Conservation (phyloP, 2,888 invertebrate species). For the Cabera pusaria region DNA sequence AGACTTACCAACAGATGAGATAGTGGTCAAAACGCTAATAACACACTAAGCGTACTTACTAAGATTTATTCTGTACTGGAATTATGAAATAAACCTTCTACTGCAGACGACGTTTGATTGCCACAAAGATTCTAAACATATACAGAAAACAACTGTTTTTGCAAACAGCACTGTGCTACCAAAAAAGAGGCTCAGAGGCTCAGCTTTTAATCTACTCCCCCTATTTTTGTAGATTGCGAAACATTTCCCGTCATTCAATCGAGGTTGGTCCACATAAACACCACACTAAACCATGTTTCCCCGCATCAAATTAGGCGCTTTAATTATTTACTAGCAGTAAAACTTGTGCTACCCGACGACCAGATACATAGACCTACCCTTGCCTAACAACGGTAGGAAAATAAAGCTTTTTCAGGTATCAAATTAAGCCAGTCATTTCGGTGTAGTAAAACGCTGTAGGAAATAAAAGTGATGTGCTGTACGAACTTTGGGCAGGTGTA, state of each 20-base stretch:
- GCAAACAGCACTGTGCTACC: constrained; percentile 6
- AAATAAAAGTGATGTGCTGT: constrained; percentile 69
- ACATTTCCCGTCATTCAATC: constrained; percentile 56
- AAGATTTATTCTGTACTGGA: too few relatives aligned
- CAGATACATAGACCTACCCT: constrained; percentile 57
- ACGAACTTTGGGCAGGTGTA: constrained; percentile 64
- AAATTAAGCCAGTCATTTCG: constrained; percentile 57
- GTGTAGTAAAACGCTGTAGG: constrained; percentile 65
- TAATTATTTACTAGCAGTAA: constrained; percentile 81
- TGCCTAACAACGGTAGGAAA: constrained; percentile 35
- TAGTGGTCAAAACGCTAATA: too few relatives aligned
- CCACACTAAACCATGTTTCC: constrained; percentile 54
- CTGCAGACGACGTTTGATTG: too few relatives aligned
- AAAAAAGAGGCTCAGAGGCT: too few relatives aligned
- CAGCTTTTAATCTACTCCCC: constrained; percentile 31
- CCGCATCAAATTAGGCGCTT: constrained; percentile 79
- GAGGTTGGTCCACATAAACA: constrained; percentile 65
- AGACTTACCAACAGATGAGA: too few relatives aligned
- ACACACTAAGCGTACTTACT: too few relatives aligned
- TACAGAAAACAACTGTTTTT: too few relatives aligned
- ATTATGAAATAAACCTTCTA: too few relatives aligned
- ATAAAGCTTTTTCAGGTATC: constrained; percentile 53
- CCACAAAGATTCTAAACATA: too few relatives aligned
- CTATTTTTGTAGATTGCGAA: constrained; percentile 45
- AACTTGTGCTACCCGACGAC: constrained; percentile 63